A percentile compares a stretch with the other conserved stretches of the same genome.
Evolutionary conservation across 2,888 invertebrate species (phyloP).

Genomic region (Therioaphis trifolii): DNA sequence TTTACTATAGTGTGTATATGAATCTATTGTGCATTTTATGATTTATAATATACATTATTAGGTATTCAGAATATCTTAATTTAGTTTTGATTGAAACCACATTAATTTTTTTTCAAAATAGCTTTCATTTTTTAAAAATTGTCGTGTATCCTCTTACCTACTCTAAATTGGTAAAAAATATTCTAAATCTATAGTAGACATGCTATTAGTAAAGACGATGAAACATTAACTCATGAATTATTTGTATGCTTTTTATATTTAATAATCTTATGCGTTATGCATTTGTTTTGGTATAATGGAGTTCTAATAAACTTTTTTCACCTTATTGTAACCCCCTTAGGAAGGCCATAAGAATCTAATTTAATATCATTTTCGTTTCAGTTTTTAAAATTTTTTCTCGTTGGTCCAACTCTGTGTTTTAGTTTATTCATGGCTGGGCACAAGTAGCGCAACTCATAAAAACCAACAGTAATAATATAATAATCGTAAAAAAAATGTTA

Average conservation of each 20-base stretch:
- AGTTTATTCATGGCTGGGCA: constrained; percentile 54
- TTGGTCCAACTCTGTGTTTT: constrained; percentile 20
- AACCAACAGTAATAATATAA: constrained; percentile 56
- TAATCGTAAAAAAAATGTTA: constrained; percentile 58
- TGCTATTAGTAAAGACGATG: too few species aligned
- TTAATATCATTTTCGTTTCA: constrained; percentile 58
- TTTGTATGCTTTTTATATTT: constrained; percentile 13
- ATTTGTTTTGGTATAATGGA: not conserved
- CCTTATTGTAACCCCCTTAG: constrained; percentile 23
- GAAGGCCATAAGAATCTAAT: constrained; percentile 49
- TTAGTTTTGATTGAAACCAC: too few species aligned
- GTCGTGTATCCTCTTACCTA: too few species aligned
- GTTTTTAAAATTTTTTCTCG: constrained; percentile 30
- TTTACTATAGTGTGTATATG: too few species aligned
- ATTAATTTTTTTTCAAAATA: too few species aligned
- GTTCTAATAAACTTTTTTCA: not conserved
- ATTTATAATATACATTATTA: too few species aligned
- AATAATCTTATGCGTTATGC: not conserved
- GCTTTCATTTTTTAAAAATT: too few species aligned
- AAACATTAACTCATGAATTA: too few species aligned
- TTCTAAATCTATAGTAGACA: too few species aligned
- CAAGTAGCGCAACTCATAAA: constrained; percentile 53
- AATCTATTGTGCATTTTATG: too few species aligned
- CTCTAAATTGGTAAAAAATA: too few species aligned
- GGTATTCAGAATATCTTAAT: too few species aligned